A percentile compares a stretch with the other conserved stretches of the same genome.
phyloP scores from a whole-genome alignment of 2,888 invertebrate species.

The Dryocosmus kuriphilus region DNA sequence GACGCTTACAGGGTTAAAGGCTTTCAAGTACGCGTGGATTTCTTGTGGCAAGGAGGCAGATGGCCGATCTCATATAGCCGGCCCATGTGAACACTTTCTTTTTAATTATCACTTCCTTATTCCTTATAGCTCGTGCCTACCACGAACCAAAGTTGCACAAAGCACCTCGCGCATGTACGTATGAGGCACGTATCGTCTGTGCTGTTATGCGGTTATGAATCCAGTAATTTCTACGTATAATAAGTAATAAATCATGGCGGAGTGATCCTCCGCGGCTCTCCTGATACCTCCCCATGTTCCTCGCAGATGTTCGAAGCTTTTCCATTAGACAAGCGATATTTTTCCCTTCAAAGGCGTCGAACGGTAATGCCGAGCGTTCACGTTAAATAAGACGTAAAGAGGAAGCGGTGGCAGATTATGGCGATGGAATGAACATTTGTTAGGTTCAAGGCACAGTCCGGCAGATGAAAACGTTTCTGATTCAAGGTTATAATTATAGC shows the following conservation, averaged over 20 bases:
- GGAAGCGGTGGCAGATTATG: conserved; percentile 38
- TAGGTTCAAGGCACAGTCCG: conserved; percentile 16
- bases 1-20: conserved; percentile 26
- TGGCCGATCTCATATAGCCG: conserved; percentile 51
- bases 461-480: conserved; percentile 27
- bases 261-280: conserved; percentile 42
- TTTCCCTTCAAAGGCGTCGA: conserved; percentile 30
- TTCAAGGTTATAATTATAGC: conserved; percentile 33
- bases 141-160: conserved; percentile 40
- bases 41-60: conserved; percentile 45
- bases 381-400: conserved; percentile 34
- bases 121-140: conserved; percentile 54
- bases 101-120: conserved; percentile 64
- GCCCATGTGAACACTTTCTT: conserved; percentile 57
- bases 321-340: conserved; percentile 39
- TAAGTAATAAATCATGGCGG: conserved; percentile 59
- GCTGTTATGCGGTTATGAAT: conserved; percentile 60
- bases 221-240: conserved; percentile 63
- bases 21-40: conserved; percentile 21
- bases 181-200: conserved; percentile 44
- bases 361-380: conserved; percentile 1
- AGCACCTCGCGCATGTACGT: conserved; percentile 39
- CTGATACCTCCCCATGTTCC: conserved; percentile 21
- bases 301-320: conserved; percentile 30
- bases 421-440: conserved; percentile 32